A percentile compares a stretch with the other conserved stretches of the same genome.
phyloP scores from a whole-genome alignment of 2,888 invertebrate genomes.

The Drosophila putrida region DNA sequence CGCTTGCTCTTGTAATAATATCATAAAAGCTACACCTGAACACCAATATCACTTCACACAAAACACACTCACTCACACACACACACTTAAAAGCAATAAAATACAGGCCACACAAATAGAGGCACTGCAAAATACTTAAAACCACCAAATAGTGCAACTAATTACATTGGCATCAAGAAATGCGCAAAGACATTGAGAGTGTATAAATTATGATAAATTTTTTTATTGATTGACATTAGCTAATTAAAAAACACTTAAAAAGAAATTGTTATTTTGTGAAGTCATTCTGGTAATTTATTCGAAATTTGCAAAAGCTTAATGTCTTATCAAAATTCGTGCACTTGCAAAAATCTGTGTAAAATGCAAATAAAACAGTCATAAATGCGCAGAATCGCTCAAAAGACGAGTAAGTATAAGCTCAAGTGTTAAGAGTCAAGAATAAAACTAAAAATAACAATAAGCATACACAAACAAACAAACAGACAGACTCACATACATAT shows the following conservation, averaged over 20 bases:
- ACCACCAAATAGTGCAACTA: conserved; percentile 53
- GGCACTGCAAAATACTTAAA: conserved; percentile 5
- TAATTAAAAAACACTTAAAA: background rate
- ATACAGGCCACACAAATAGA: conserved; percentile 1
- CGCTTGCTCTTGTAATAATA: conserved; percentile 54
- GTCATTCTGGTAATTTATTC: conserved; percentile 2
- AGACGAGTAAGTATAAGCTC: conserved; percentile 75
- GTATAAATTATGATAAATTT: background rate
- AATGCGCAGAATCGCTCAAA: conserved; percentile 64
- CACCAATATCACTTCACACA: conserved; percentile 22
- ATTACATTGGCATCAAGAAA: conserved; percentile 36
- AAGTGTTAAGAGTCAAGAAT: conserved; percentile 23
- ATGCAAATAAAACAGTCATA: conserved; percentile 54
- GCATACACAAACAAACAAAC: conserved; percentile 22
- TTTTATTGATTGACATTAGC: background rate
- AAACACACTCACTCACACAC: conserved; percentile 8
- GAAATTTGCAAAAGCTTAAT: conserved; percentile 29
- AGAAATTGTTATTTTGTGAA: background rate
- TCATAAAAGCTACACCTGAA: conserved; percentile 34
- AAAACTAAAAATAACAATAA: conserved; percentile 22
- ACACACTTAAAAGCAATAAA: conserved; percentile 18
- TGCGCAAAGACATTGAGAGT: background rate
- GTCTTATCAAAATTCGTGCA: conserved; percentile 63
- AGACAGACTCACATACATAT: conserved; percentile 28
- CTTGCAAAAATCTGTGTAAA: conserved; percentile 55